Base-by-base conservation (phyloP, 1,140 invertebrate genomes). In the Euura saliciscinereae region DNA sequence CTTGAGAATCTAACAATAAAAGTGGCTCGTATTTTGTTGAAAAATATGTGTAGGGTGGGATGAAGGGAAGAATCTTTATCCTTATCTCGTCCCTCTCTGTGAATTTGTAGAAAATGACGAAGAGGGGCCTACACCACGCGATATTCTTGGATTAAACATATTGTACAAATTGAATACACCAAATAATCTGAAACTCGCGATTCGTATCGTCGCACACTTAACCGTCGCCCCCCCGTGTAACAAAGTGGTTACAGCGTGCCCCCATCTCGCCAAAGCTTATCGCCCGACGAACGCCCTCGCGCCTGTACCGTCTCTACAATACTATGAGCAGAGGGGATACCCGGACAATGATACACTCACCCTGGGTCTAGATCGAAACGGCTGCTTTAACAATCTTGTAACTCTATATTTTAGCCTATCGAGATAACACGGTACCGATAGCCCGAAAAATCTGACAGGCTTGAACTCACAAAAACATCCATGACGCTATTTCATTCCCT, bases 111-210 rank as follows among this genome's bases (percentile, higher is more conserved):
- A 28, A 28, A 28, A 28, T 28, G 28, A 28, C 28, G 28, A 28
- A 28, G 28, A 28, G 28, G 28, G 28, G 0, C 28, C 28, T 28
- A 28, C 28, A 28, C 28, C 28, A 28, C 28, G 28, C 28, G 28
- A 28, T 28, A 28, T 68, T 67, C 51, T 66, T 77, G 78, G 78
- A 82, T 82, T 77, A 78, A 82, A 79, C 86, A 85, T 85, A 86
- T 85, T 86, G 83, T 83, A 81, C 80, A 85, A 83, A 86, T 86
- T 86, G 81, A 86, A 86, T 85, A 73, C 80, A 78, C 82, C 78
- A 82, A 86, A 86, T 86, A 82, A 86, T 86, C 81, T 83, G 80
- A n/a, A n/a, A 59, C 66, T 65, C 66, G 71, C 44, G 70, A 84
- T 84, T 84, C 82, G 80, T 84, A 82, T 84, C 81, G 80, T 83